phyloP scores from a whole-genome alignment of 2,888 invertebrate species.

The Sarcophaga carnaria region DNA sequence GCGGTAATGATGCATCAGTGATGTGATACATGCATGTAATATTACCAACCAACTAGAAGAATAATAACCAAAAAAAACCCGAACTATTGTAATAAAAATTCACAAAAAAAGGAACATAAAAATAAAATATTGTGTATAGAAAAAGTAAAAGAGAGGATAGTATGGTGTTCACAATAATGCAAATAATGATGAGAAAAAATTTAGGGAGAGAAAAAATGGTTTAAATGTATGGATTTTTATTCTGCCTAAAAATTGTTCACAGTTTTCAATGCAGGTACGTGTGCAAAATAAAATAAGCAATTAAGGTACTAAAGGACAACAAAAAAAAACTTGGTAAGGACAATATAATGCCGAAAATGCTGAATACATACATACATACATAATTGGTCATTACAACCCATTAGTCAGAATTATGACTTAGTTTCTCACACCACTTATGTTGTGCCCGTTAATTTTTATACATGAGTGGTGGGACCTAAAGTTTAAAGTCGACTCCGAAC shows the following conservation, averaged over 20 bases:
- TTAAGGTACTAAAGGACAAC: too few relatives aligned
- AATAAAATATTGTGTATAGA: background rate
- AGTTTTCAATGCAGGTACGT: background rate
- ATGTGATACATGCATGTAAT: slow-evolving; percentile 44
- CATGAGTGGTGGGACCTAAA: too few relatives aligned
- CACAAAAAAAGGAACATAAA: background rate
- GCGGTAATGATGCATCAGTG: slow-evolving; percentile 52
- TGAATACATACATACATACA: too few relatives aligned
- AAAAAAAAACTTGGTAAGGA: too few relatives aligned
- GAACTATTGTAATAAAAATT: slow-evolving; percentile 17
- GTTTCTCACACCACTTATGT: too few relatives aligned
- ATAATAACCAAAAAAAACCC: slow-evolving; percentile 13
- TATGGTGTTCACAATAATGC: slow-evolving; percentile 24
- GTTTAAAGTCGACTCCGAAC: too few relatives aligned
- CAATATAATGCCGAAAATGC: too few relatives aligned
- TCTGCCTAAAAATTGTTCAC: too few relatives aligned
- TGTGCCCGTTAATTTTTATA: too few relatives aligned
- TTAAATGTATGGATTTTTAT: background rate
- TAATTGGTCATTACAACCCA: too few relatives aligned
- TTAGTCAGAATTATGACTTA: too few relatives aligned
- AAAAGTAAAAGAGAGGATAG: background rate
- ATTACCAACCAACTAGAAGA: slow-evolving; percentile 32
- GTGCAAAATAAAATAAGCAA: too few relatives aligned
- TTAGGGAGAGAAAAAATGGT: background rate
- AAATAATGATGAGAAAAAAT: background rate